Percentiles rank a stretch among this genome's conserved stretches.
phyloP scores from a whole-genome alignment of 1,140 invertebrate species.

The Lucilia sericata region DNA sequence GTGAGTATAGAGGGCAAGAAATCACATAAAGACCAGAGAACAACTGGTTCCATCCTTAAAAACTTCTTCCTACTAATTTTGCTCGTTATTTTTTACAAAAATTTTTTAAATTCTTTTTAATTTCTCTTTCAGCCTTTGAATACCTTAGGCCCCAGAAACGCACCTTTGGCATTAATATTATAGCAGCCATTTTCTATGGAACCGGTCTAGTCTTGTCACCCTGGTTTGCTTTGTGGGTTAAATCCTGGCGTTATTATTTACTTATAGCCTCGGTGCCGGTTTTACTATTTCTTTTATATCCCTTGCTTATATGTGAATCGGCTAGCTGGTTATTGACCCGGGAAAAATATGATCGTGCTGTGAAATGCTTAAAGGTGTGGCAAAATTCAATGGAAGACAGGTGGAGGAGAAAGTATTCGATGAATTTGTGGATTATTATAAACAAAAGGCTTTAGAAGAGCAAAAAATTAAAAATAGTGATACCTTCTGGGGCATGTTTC shows the following conservation, averaged over 20 bases:
- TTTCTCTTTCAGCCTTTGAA: constrained; percentile 68
- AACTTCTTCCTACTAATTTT: no score
- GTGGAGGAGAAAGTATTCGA: constrained; percentile 68
- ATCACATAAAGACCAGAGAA: no score
- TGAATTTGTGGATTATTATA: constrained; percentile 65
- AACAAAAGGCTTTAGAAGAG: constrained; percentile 53
- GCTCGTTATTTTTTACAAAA: no score
- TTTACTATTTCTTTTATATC: constrained; percentile 67
- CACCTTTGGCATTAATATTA: constrained; percentile 72
- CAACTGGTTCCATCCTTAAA: no score
- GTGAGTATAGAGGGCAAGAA: constrained; percentile 57
- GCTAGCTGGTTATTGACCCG: constrained; percentile 74
- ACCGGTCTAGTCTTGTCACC: constrained; percentile 71
- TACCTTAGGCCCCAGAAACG: constrained; percentile 72
- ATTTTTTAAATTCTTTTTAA: no score
- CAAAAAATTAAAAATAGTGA: constrained; percentile 51
- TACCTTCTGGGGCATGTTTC: constrained; percentile 67
- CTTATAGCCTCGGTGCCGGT: constrained; percentile 70
- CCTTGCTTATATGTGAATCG: constrained; percentile 72
- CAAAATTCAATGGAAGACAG: constrained; percentile 70
- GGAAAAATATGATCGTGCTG: constrained; percentile 70
- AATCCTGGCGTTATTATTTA: constrained; percentile 71
- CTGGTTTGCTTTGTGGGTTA: constrained; percentile 71
- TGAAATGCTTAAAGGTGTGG: constrained; percentile 70
- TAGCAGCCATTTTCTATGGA: constrained; percentile 72